Percentiles rank a stretch among this genome's conserved stretches.
Evolutionary conservation across 2,797 vertebrate genomes (phyloP).

Genomic region (Scolopax bukidnonensis): DNA sequence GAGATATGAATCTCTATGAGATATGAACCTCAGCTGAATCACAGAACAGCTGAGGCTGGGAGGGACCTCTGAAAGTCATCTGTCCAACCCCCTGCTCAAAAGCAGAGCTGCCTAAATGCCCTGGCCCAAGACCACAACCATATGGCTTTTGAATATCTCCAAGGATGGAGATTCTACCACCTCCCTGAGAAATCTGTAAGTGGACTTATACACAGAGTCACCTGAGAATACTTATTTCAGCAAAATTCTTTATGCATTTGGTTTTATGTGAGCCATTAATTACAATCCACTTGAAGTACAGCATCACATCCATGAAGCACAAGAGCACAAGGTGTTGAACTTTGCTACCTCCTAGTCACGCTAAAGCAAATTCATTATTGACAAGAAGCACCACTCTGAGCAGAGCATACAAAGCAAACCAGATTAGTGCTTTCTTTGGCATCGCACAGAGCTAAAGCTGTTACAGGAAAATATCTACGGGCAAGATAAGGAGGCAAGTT

Average conservation of each 20-base stretch:
- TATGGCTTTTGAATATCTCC: not conserved
- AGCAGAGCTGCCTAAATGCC: not conserved
- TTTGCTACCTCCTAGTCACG: not conserved
- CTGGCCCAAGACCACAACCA: not conserved
- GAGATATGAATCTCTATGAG: too few relatives aligned
- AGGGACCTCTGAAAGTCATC: not conserved
- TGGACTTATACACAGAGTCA: not conserved
- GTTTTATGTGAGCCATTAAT: not conserved
- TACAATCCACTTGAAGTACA: not conserved
- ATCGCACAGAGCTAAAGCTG: not conserved
- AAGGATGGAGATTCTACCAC: not conserved
- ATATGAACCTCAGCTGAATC: too few relatives aligned
- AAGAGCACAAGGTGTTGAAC: not conserved
- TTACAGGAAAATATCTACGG: not conserved
- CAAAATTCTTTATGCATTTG: not conserved
- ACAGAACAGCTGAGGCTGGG: not conserved
- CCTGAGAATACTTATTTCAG: not conserved
- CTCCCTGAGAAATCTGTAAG: not conserved
- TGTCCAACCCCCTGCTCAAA: not conserved
- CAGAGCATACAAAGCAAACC: not conserved
- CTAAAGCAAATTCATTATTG: conserved; percentile 42
- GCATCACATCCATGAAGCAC: not conserved
- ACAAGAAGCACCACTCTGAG: not conserved
- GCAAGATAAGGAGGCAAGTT: not conserved
- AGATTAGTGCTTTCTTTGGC: not conserved